These are phyloP conservation scores for Campaea margaritaria DNA, from an alignment of 2,888 invertebrate genomes.

Conservation along the genomic window DNA sequence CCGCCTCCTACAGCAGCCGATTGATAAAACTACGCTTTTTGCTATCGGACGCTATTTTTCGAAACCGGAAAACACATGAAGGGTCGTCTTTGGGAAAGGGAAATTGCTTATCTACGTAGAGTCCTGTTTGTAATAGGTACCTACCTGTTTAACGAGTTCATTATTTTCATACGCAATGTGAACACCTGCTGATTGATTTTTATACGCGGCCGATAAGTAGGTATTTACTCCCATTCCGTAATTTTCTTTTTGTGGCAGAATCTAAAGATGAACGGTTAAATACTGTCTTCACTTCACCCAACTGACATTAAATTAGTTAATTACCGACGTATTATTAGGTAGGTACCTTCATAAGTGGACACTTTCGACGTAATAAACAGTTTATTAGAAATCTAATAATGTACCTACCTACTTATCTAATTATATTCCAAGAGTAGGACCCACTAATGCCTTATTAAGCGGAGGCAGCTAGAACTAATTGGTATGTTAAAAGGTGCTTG, in stretches of 20 bases:
- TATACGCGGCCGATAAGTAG: too few species aligned
- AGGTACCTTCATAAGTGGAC: too few species aligned
- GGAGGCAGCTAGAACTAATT: constrained; percentile 5
- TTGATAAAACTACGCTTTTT: constrained; percentile 58
- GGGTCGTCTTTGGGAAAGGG: not conserved
- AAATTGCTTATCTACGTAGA: not conserved
- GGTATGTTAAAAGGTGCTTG: constrained; percentile 15
- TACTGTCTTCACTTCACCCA: too few species aligned
- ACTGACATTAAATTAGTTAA: too few species aligned
- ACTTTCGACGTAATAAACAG: too few species aligned
- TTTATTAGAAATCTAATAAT: not conserved
- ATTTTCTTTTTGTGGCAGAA: too few species aligned
- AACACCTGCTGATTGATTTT: too few species aligned
- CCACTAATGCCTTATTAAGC: not conserved
- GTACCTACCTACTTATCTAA: constrained; percentile 1
- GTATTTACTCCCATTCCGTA: too few species aligned
- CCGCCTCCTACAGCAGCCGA: constrained; percentile 44
- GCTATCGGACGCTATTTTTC: constrained; percentile 45
- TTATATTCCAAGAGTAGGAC: not conserved
- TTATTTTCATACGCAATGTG: too few species aligned
- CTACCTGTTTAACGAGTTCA: too few species aligned
- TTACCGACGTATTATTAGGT: too few species aligned
- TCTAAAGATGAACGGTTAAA: too few species aligned
- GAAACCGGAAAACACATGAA: constrained; percentile 24
- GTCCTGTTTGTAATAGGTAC: not conserved